These are phyloP conservation scores for Encarsia formosa DNA, from an alignment of 2,888 invertebrate genomes.

Conservation along the genomic window DNA sequence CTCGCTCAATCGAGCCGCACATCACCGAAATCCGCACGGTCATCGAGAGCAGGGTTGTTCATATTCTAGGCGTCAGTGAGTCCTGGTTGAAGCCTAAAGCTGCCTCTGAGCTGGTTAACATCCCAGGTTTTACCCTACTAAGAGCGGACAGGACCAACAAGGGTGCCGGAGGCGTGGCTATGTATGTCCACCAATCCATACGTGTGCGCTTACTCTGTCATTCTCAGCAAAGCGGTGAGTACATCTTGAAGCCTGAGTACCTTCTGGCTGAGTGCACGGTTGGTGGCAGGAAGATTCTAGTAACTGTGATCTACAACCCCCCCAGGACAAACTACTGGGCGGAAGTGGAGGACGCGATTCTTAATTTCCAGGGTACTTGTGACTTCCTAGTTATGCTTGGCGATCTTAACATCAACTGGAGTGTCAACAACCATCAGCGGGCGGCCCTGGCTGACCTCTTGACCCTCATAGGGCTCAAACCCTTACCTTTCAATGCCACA, in stretches of 20 bases:
- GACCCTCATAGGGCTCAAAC: background rate
- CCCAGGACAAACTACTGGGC: background rate
- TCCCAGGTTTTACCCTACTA: background rate
- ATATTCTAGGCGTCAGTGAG: background rate
- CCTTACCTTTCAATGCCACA: background rate
- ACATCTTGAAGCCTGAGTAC: background rate
- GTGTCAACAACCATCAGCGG: too few relatives aligned
- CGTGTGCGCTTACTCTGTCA: background rate
- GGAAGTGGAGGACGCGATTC: background rate
- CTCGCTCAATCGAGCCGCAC: background rate
- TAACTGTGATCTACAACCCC: background rate
- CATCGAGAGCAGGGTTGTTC: background rate
- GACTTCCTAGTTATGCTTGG: background rate
- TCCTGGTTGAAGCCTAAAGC: background rate
- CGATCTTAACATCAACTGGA: constrained; percentile 1
- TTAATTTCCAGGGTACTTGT: background rate
- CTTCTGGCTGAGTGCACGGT: background rate
- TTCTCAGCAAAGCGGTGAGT: background rate
- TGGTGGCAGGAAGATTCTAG: background rate
- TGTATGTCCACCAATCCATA: background rate
- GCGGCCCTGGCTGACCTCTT: background rate
- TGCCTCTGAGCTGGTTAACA: background rate
- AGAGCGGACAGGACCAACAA: background rate
- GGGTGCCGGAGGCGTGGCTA: background rate
- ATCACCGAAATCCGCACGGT: background rate